phyloP scores from a whole-genome alignment of 2,797 vertebrate genomes.

The Neosilurus mollespiculum region DNA sequence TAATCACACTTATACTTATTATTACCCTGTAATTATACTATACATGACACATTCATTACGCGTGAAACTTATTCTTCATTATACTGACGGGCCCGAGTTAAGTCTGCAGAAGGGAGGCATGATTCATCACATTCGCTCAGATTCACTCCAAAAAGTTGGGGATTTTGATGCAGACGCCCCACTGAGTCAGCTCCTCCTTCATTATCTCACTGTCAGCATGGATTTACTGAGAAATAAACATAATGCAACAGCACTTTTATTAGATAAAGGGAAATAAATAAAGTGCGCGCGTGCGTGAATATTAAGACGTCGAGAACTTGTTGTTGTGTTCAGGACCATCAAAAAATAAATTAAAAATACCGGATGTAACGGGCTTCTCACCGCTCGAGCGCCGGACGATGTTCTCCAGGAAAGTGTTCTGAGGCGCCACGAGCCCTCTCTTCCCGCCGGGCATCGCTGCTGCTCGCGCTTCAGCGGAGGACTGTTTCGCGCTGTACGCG shows the following conservation, averaged over 20 bases:
- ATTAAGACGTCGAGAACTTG: background rate
- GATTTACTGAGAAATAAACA: background rate
- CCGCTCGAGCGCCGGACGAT: constrained; percentile 90
- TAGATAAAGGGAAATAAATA: background rate
- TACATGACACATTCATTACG: no score
- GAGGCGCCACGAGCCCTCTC: constrained; percentile 91
- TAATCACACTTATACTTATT: no score
- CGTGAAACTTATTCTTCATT: background rate
- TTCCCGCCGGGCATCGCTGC: constrained; percentile 94
- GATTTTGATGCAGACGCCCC: background rate
- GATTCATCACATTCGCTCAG: background rate
- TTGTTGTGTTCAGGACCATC: background rate
- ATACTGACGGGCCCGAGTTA: background rate
- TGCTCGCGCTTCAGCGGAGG: constrained; percentile 54
- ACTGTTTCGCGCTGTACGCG: constrained; percentile 52
- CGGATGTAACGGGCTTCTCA: constrained; percentile 66
- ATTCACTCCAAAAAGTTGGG: background rate
- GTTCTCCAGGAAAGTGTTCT: constrained; percentile 94
- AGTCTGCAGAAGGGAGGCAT: background rate
- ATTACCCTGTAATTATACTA: no score
- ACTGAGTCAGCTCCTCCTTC: background rate
- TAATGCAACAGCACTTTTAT: no score
- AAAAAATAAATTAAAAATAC: background rate
- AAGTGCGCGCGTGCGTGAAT: background rate
- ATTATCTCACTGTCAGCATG: background rate